These are phyloP conservation scores for Minunthozetes semirufus DNA, from an alignment of 2,888 invertebrate species.

Conservation along the genomic window DNA sequence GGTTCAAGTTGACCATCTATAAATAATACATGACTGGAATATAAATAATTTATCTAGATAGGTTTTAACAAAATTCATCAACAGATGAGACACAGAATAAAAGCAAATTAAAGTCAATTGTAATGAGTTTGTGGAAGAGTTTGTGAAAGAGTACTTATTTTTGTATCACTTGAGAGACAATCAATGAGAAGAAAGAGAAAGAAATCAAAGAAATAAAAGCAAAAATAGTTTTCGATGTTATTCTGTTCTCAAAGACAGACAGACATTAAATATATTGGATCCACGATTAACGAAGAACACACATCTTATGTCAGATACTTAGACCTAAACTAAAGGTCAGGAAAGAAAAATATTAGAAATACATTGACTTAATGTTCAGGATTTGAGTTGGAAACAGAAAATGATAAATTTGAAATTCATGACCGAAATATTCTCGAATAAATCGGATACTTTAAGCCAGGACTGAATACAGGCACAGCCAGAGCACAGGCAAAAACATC, in stretches of 20 bases:
- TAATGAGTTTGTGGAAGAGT: neutral
- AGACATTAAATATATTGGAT: neutral
- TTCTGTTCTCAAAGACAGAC: too few species aligned
- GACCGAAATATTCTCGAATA: neutral
- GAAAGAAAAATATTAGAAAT: neutral
- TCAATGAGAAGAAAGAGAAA: neutral
- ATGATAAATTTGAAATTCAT: slow-evolving; percentile 3
- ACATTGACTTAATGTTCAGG: neutral
- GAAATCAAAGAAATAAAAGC: neutral
- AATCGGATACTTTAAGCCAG: neutral
- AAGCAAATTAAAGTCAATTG: neutral
- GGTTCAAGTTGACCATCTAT: too few species aligned
- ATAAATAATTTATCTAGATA: too few species aligned
- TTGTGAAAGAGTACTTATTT: neutral
- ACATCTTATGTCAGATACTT: neutral
- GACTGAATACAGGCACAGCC: neutral
- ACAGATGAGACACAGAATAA: neutral
- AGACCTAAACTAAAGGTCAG: neutral
- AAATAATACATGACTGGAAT: too few species aligned
- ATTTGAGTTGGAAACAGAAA: neutral
- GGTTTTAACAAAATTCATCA: too few species aligned
- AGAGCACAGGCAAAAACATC: neutral
- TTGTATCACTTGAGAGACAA: neutral
- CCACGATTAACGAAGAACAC: neutral
- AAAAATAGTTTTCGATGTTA: neutral